A percentile compares a stretch with the other conserved stretches of the same genome.
These are phyloP conservation scores for Iselma pallidipennis DNA, from an alignment of 2,888 invertebrate species.

Conservation along the genomic window DNA sequence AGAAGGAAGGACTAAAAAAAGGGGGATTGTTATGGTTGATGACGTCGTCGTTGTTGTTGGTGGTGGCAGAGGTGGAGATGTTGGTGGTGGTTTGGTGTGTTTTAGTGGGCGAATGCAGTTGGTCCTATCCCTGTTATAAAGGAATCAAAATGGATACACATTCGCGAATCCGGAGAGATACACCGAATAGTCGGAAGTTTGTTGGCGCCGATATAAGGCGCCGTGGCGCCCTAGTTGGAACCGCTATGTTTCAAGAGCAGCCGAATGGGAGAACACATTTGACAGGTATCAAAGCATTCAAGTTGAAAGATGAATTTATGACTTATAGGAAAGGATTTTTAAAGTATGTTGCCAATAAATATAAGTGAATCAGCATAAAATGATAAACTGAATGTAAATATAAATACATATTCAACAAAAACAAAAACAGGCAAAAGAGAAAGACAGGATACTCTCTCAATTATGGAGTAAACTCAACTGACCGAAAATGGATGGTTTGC, in stretches of 20 bases:
- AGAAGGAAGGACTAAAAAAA: not conserved
- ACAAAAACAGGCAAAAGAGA: no score
- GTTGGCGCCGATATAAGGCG: slow-evolving; percentile 55
- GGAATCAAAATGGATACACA: slow-evolving; percentile 34
- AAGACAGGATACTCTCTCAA: not conserved
- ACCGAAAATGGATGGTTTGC: not conserved
- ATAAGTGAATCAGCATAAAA: not conserved
- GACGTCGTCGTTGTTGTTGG: not conserved
- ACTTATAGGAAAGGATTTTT: not conserved
- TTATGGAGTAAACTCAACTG: not conserved
- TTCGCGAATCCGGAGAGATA: slow-evolving; percentile 35
- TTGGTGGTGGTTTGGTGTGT: not conserved
- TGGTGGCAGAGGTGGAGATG: not conserved
- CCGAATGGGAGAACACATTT: slow-evolving; percentile 4
- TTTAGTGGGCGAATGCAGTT: slow-evolving; percentile 12
- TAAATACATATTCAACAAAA: no score
- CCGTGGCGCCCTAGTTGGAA: slow-evolving; percentile 55
- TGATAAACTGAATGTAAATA: not conserved
- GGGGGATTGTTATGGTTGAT: slow-evolving; percentile 4
- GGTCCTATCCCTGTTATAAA: slow-evolving; percentile 16
- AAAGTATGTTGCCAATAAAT: not conserved
- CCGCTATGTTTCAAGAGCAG: slow-evolving; percentile 24
- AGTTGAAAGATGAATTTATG: not conserved
- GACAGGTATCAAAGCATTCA: slow-evolving; percentile 18
- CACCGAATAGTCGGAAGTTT: slow-evolving; percentile 40